These are phyloP conservation scores for Sebastes taczanowskii DNA, from an alignment of 2,797 vertebrate genomes.

Conservation along the genomic window DNA sequence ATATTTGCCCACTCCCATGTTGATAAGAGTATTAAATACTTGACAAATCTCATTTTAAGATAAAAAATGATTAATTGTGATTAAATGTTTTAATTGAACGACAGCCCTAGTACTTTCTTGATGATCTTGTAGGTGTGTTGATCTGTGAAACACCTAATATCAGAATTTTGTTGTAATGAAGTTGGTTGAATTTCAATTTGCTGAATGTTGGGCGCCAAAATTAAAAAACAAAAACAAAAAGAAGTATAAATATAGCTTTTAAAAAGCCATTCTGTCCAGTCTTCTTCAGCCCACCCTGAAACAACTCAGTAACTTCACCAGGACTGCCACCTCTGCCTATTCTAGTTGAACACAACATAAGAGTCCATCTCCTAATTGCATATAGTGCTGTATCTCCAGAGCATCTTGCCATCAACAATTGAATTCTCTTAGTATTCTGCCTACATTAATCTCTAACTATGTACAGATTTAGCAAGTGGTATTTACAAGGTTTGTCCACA, in stretches of 20 bases:
- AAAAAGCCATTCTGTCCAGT: background rate
- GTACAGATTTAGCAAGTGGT: constrained; percentile 84
- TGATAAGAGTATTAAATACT: no score
- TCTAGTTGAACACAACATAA: constrained; percentile 62
- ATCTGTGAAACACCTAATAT: background rate
- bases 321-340: constrained; percentile 43
- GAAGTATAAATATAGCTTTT: background rate
- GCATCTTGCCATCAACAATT: constrained; percentile 67
- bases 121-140: background rate
- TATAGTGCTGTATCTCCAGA: constrained; percentile 78
- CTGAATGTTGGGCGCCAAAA: background rate
- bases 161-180: background rate
- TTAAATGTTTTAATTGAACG: no score
- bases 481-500: constrained; percentile 85
- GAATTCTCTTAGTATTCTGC: constrained; percentile 75
- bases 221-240: background rate
- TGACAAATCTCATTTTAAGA: no score
- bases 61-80: no score
- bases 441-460: constrained; percentile 77
- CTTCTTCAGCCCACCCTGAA: background rate
- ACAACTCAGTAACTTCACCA: constrained; percentile 34
- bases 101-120: no score
- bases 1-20: no score
- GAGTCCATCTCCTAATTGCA: constrained; percentile 77
- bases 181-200: background rate